These are phyloP conservation scores for Lagopus leucura DNA, from an alignment of 2,113 vertebrate genomes.

Conservation along the genomic window DNA sequence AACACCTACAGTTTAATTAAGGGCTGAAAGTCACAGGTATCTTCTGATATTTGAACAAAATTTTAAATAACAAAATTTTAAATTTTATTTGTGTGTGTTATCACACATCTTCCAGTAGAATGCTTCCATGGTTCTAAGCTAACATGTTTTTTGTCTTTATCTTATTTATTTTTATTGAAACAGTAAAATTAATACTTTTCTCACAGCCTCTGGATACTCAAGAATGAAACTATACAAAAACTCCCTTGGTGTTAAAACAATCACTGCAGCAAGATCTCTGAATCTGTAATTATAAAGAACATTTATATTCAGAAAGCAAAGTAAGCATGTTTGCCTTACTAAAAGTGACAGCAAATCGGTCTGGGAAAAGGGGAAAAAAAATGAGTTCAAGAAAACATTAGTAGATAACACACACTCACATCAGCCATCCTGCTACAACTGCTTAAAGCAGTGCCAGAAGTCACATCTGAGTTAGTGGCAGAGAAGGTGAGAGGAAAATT, in stretches of 20 bases:
- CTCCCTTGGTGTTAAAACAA: not conserved
- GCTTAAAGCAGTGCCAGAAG: not conserved
- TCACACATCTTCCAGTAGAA: not conserved
- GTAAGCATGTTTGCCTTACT: not conserved
- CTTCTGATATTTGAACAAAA: not conserved
- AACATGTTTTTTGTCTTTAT: not conserved
- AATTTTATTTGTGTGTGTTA: not conserved
- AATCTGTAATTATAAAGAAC: not conserved
- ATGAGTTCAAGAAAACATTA: not conserved
- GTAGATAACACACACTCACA: not conserved
- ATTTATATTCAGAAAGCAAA: not conserved
- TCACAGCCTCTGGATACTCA: not conserved
- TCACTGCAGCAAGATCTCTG: not conserved
- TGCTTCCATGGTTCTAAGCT: not conserved
- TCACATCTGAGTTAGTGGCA: not conserved
- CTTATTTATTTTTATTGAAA: not conserved
- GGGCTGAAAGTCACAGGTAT: not conserved
- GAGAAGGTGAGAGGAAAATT: not conserved
- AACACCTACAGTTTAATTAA: not conserved
- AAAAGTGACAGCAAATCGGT: not conserved
- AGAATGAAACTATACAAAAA: not conserved
- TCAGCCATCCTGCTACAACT: not conserved
- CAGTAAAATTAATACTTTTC: not conserved
- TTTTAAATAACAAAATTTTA: not conserved
- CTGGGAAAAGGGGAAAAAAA: not conserved